Evolutionary conservation across 2,113 vertebrate genomes (phyloP).

Genomic region (Pseudopipra pipra): DNA sequence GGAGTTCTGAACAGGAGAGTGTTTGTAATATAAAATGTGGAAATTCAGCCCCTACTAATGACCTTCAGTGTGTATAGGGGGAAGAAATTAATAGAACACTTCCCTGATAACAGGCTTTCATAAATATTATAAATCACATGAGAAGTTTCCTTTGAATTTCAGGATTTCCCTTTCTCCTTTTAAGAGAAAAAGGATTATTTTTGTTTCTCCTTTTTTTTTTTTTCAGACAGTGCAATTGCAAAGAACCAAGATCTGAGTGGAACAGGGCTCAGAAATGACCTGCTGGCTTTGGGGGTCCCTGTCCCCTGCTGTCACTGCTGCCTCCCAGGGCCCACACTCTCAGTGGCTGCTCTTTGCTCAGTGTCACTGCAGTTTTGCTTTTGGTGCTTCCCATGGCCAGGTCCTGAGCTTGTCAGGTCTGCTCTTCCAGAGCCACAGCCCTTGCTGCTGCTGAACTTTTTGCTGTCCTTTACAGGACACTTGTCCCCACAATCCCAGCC

Average conservation of each 20-base stretch:
- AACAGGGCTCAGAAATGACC: not conserved
- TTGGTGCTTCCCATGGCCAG: not conserved
- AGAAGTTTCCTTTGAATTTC: conserved; percentile 26
- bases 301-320: not conserved
- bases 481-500: not conserved
- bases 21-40: not conserved
- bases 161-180: conserved; percentile 39
- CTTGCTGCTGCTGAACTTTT: not conserved
- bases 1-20: not conserved
- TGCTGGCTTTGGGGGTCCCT: not conserved
- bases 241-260: not conserved
- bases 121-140: conserved; percentile 5
- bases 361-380: not conserved
- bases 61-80: not conserved
- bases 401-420: not conserved
- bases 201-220: not conserved
- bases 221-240: not conserved
- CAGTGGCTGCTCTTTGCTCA: not conserved
- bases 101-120: not conserved
- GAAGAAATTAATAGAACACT: conserved; percentile 25
- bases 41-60: not conserved
- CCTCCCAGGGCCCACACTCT: fast-evolving
- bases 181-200: not conserved
- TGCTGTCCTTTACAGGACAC: not conserved
- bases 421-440: fast-evolving